phyloP scores from a whole-genome alignment of 64 coral and sea anemone species.

The Porites australiensis region DNA sequence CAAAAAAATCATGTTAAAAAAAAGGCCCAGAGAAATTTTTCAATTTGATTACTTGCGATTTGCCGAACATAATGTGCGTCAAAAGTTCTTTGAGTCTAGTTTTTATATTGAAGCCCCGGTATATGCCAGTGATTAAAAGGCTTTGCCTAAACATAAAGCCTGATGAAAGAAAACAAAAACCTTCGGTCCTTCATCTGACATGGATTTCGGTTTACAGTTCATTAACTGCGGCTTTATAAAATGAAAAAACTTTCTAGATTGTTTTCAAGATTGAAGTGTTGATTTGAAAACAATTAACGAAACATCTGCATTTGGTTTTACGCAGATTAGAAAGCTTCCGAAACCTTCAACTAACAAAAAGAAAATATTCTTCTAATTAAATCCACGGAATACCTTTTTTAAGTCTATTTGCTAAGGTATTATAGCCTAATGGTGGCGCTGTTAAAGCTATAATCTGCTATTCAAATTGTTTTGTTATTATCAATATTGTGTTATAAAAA shows the following conservation, averaged over 20 bases:
- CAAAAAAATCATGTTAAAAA: no score
- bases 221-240: background rate
- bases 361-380: background rate
- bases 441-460: background rate
- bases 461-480: background rate
- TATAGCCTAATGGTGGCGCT: background rate
- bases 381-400: background rate
- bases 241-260: background rate
- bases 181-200: background rate
- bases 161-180: background rate
- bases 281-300: background rate
- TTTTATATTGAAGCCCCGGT: background rate
- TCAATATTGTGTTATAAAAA: background rate
- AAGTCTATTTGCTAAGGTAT: background rate
- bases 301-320: background rate
- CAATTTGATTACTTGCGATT: no score
- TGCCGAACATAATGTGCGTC: no score
- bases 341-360: background rate
- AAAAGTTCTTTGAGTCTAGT: no score
- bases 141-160: background rate
- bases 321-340: slow-evolving; percentile 4
- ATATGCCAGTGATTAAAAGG: background rate
- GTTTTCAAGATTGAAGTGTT: background rate
- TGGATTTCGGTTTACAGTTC: background rate
- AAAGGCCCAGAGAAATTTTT: no score